Conservation (phyloP, 2,113 vertebrate genomes). For the Lanius ludovicianus region DNA sequence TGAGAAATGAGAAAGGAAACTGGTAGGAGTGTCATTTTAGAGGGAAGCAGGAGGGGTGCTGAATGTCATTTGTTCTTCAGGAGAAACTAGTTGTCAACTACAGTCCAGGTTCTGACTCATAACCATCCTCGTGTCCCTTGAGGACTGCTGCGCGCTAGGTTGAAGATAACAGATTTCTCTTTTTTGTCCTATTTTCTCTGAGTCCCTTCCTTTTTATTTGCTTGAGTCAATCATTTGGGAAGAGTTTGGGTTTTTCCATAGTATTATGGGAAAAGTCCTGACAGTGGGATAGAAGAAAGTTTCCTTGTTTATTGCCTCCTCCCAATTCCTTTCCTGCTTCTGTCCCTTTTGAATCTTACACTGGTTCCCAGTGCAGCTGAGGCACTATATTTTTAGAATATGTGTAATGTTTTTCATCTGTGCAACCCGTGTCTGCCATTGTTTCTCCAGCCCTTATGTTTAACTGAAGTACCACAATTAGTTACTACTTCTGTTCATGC, state of each 20-base stretch:
- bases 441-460: not conserved
- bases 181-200: not conserved
- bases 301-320: not conserved
- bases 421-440: not conserved
- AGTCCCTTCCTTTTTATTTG: not conserved
- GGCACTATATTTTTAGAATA: not conserved
- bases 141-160: not conserved
- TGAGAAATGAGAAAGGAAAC: not conserved
- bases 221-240: not conserved
- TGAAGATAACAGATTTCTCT: not conserved
- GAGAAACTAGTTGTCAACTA: not conserved
- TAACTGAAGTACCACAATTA: not conserved
- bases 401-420: not conserved
- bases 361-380: not conserved
- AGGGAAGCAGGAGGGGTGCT: not conserved
- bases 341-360: not conserved
- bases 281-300: not conserved
- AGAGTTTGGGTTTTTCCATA: not conserved
- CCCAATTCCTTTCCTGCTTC: not conserved
- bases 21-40: not conserved
- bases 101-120: not conserved
- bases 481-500: not conserved
- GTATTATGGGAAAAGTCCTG: not conserved
- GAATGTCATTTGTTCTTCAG: not conserved
- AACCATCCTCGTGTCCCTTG: not conserved